Evolutionary conservation across 2,797 vertebrate genomes (phyloP).

Genomic region (Mus spretus): DNA sequence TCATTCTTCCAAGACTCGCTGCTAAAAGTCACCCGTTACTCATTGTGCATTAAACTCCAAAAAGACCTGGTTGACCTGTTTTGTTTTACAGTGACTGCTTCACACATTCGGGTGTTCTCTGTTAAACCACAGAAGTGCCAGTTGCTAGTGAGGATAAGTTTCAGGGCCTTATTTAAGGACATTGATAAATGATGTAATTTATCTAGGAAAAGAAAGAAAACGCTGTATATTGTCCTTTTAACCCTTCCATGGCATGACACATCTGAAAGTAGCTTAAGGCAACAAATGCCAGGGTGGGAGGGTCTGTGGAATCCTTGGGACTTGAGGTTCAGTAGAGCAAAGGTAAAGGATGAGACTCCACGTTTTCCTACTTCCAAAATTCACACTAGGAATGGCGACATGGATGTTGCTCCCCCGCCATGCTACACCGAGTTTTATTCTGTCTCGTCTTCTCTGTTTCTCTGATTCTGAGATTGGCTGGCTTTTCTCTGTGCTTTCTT

Average conservation of each 20-base stretch:
- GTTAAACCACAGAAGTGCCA: not conserved
- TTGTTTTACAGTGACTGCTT: constrained; percentile 10
- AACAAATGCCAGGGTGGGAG: not conserved
- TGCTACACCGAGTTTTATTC: not conserved
- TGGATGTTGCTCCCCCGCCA: too few species aligned
- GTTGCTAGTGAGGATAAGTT: not conserved
- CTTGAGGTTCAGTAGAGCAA: not conserved
- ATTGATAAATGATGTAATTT: constrained; percentile 51
- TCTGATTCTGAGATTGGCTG: not conserved
- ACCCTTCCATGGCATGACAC: not conserved
- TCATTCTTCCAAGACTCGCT: not conserved
- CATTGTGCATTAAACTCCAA: constrained; percentile 9
- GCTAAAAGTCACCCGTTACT: constrained; percentile 22
- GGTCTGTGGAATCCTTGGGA: not conserved
- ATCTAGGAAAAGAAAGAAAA: constrained; percentile 44
- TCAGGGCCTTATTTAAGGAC: constrained; percentile 33
- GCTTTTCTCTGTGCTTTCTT: constrained; percentile 16
- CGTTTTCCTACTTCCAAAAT: constrained; percentile 44
- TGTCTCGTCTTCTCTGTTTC: not conserved
- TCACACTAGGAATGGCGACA: constrained; percentile 17
- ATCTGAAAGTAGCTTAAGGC: constrained; percentile 14
- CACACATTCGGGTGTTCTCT: not conserved
- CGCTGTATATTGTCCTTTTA: not conserved
- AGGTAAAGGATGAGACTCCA: constrained; percentile 3
- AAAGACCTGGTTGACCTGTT: not conserved